Base-by-base conservation (phyloP, 2,888 invertebrate species). In the Teleiodes luculella region DNA sequence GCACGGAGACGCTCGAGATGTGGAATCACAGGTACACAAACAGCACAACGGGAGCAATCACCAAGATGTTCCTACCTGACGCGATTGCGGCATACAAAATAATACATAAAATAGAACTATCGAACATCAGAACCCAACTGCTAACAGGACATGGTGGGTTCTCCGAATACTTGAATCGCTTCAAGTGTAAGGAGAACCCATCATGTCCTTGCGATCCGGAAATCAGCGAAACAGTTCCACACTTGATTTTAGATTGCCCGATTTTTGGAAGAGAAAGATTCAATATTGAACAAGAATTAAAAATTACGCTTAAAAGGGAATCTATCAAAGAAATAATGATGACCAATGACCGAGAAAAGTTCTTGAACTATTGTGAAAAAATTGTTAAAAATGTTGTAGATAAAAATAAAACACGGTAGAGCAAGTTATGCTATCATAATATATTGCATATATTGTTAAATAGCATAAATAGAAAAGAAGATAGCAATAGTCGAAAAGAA, bases 101-200 rank as follows among this genome's bases (percentile, higher is more conserved):
- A 7, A 11, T 43, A 1, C 3, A 20, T 2, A 43, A 43, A 20
- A 20, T 43, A 7, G 16, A 20, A 20, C 3, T 16, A 2, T 20
- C 20, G 1, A 20, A 11, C 1, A n/a, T 20, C 11, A 6, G 3
- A 7, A 43, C 43, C 5, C 53, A 53, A 13, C 1, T 46, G 4
- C 11, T 56, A 7, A 56, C 53, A 2, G 54, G 48, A n/a, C 57
- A 57, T 18, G 57, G 54, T 6, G 57, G 54, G 16, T 50, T 57
- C 48, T 41, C 52, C 5, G 52, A 52, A 33, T 57, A 57, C 37
- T 35, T 57, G 24, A 28, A 52, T 10, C 28, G 54, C 1, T 57
- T 57, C 30, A 43, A 37, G 31, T 45, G 41, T 10, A 54, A 53
- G 48, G 53, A 53, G 28, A 46, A 30, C 31, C 59, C 55, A 0